Base-by-base conservation (phyloP, 1,140 invertebrate species). In the Caenorhabditis tropicalis region DNA sequence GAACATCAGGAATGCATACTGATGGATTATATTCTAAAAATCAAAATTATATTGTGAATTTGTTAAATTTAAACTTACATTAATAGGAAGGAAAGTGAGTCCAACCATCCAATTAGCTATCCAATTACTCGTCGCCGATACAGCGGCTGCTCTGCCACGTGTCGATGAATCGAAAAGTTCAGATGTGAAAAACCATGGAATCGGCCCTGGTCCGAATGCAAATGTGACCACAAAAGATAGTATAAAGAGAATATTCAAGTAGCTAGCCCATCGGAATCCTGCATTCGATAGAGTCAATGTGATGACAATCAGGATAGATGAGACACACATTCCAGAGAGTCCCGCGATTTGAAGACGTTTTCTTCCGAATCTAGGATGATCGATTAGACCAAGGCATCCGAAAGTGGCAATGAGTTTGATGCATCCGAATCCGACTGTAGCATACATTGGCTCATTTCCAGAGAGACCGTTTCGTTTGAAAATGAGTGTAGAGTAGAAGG, bases 401-500 rank as follows among this genome's bases (percentile, higher is more conserved):
- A 74, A 74, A 2, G 65, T 74, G 65, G 65, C 65, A 27, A 74
- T 74, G n/a, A 74, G 65, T 24, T 74, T 74, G 65, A 74, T 74
- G n/a, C 65, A 74, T 43, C 65, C 65, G 27, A 74, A 74, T 12
- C 65, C 65, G 46, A 87, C 79, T 21, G 86, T 87, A 1, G 84
- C 84, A 36, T 86, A 87, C 43, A 87, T 79, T 21, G 86, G 80
- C 33, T 60, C 43, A 29, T 87, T 53, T n/a, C 74, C 82, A 33
- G 31, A 36, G 3, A 86, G 49, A 19, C 70, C 70, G n/a, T 82
- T 79, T 21, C 27, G 21, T 65, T 43, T 56, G 86, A 87, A 87
- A n/a, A 87, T 87, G 5, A 79, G 36, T 19, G 85, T 83, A 9
- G 85, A 87, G 36, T 86, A 87, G 86, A 87, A 87, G 60, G 87